phyloP scores from a whole-genome alignment of 2,113 vertebrate genomes.

The Chloropsis cyanopogon region DNA sequence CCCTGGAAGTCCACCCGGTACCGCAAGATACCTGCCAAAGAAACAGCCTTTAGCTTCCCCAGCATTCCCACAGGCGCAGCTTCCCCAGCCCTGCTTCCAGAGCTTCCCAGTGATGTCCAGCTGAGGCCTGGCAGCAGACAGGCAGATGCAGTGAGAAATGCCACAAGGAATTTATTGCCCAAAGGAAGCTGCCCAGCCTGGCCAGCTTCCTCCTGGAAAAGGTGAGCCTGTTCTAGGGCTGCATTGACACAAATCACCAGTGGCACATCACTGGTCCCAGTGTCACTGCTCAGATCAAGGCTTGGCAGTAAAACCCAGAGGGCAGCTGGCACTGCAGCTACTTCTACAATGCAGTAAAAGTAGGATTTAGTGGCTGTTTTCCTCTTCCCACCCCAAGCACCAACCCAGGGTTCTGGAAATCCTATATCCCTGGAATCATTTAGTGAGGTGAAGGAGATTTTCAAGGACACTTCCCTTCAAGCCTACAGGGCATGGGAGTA shows the following conservation, averaged over 20 bases:
- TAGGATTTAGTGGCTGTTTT: not conserved
- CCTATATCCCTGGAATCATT: not conserved
- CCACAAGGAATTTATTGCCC: rapidly evolving
- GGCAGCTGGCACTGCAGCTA: not conserved
- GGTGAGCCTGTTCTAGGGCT: not conserved
- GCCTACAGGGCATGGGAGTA: not conserved
- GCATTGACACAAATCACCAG: not conserved
- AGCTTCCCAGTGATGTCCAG: rapidly evolving
- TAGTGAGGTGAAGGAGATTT: not conserved
- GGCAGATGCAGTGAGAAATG: not conserved
- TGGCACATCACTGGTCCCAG: not conserved
- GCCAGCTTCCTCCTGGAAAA: not conserved
- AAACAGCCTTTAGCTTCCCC: conserved; percentile 8
- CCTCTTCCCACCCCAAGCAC: not conserved
- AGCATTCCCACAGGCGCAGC: not conserved
- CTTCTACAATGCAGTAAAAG: not conserved
- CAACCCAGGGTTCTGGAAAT: not conserved
- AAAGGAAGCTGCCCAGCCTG: not conserved
- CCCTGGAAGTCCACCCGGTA: conserved; percentile 99
- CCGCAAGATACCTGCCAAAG: conserved; percentile 90
- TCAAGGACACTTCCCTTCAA: not conserved
- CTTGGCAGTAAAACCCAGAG: not conserved
- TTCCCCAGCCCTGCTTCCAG: not conserved
- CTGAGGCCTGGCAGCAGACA: not conserved
- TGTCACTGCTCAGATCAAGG: rapidly evolving